These are phyloP conservation scores for Hemibagrus guttatus DNA, from an alignment of 2,797 vertebrate genomes.

Conservation along the genomic window DNA sequence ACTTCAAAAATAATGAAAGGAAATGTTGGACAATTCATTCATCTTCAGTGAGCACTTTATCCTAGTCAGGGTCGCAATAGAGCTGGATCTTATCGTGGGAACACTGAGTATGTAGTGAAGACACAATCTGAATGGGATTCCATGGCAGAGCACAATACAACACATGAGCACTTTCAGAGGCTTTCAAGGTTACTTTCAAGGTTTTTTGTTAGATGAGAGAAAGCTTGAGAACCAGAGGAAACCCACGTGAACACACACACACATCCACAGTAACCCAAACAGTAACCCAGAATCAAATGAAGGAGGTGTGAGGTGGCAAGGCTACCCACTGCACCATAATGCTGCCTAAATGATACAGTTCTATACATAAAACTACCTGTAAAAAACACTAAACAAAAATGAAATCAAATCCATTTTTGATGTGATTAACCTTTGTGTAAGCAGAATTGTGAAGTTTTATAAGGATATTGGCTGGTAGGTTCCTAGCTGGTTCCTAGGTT, in stretches of 20 bases:
- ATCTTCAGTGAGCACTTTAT: conserved; percentile 1
- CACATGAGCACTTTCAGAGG: neutral
- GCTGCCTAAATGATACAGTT: neutral
- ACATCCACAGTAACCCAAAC: neutral
- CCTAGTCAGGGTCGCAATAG: neutral
- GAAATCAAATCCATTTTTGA: neutral
- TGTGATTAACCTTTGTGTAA: neutral
- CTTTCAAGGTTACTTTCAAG: neutral
- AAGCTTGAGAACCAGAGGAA: neutral
- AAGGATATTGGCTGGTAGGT: too few relatives aligned
- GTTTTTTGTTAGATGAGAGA: neutral
- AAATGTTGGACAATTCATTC: neutral
- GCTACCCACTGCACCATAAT: neutral
- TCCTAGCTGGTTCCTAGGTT: neutral
- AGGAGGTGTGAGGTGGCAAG: neutral
- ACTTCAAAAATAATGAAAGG: neutral
- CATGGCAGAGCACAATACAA: neutral
- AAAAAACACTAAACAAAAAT: too few relatives aligned
- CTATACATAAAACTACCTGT: neutral
- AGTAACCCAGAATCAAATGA: neutral
- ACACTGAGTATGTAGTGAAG: neutral
- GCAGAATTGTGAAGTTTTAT: neutral
- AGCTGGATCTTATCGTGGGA: neutral
- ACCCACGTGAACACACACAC: neutral
- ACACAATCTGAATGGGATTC: neutral